Conservation (phyloP, 2,888 invertebrate species). For the Lagria hirta region DNA sequence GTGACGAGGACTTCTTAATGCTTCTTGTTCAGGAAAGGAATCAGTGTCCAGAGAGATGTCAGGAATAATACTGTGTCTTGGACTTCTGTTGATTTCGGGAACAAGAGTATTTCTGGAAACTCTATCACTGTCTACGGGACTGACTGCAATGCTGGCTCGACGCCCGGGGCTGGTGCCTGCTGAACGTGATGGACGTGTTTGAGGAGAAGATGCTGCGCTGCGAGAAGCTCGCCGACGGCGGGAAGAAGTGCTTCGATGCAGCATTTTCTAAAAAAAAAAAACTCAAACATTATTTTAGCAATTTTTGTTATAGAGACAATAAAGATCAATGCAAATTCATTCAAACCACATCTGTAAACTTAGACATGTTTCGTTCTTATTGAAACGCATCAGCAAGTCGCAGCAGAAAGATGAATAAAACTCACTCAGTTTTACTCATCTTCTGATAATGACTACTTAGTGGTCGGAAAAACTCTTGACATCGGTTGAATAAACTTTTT, state of each 20-base stretch:
- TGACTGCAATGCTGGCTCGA: conserved; percentile 52
- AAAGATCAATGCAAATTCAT: too few relatives aligned
- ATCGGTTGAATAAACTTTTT: too few relatives aligned
- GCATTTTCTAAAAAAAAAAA: conserved; percentile 53
- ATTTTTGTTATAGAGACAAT: too few relatives aligned
- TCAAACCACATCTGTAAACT: too few relatives aligned
- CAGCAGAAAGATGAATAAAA: too few relatives aligned
- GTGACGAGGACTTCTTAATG: conserved; percentile 62
- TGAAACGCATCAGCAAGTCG: too few relatives aligned
- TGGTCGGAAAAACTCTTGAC: too few relatives aligned
- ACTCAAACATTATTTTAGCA: background rate
- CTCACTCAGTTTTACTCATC: too few relatives aligned
- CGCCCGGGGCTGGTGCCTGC: conserved; percentile 51
- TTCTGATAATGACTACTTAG: too few relatives aligned
- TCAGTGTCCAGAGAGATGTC: conserved; percentile 54
- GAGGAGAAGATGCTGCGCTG: conserved; percentile 66
- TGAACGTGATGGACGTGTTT: conserved; percentile 59
- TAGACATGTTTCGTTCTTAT: too few relatives aligned
- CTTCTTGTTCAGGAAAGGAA: conserved; percentile 51
- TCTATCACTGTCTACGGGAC: conserved; percentile 48
- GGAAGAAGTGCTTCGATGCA: conserved; percentile 66
- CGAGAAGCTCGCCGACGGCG: conserved; percentile 68
- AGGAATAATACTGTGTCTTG: conserved; percentile 52
- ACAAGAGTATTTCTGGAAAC: conserved; percentile 42
- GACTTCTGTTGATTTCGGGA: conserved; percentile 54